Evolutionary conservation across 2,888 invertebrate species (phyloP).

Genomic region (Sminthurides aquaticus): DNA sequence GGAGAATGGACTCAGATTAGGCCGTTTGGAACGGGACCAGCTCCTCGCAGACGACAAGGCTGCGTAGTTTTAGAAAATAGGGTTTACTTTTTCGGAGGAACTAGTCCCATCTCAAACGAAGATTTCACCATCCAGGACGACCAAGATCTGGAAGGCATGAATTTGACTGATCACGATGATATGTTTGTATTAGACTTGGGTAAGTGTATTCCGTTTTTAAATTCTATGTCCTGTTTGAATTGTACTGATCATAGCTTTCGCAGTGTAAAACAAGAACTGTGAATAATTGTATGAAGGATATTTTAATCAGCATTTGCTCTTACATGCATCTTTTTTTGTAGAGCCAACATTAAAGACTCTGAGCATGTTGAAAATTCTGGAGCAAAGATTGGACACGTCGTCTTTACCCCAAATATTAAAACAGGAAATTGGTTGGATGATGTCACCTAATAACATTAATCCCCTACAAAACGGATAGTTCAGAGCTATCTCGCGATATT

Average conservation of each 20-base stretch:
- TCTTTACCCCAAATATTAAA: conserved; percentile 58
- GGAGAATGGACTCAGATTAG: conserved; percentile 36
- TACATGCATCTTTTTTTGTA: conserved; percentile 44
- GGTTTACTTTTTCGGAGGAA: conserved; percentile 83
- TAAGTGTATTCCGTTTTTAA: conserved; percentile 45
- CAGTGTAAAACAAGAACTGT: no score
- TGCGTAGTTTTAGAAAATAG: conserved; percentile 65
- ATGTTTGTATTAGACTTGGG: conserved; percentile 70
- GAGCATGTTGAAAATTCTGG: conserved; percentile 59
- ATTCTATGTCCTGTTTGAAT: no score
- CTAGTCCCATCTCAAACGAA: conserved; percentile 50
- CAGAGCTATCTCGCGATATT: no score
- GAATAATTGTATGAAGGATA: no score
- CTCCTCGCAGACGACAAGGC: conserved; percentile 57
- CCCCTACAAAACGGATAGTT: conserved; percentile 36
- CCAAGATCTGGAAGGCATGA: conserved; percentile 40
- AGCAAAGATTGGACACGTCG: conserved; percentile 58
- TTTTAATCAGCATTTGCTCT: no score
- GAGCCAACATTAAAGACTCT: conserved; percentile 66
- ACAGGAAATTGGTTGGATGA: conserved; percentile 37
- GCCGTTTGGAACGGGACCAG: conserved; percentile 38
- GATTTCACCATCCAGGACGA: conserved; percentile 18
- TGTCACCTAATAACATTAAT: conserved; percentile 34
- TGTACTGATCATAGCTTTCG: no score
- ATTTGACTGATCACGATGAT: conserved; percentile 72